Conservation (phyloP, 2,797 vertebrate genomes). For the Sebastes trivittatus region DNA sequence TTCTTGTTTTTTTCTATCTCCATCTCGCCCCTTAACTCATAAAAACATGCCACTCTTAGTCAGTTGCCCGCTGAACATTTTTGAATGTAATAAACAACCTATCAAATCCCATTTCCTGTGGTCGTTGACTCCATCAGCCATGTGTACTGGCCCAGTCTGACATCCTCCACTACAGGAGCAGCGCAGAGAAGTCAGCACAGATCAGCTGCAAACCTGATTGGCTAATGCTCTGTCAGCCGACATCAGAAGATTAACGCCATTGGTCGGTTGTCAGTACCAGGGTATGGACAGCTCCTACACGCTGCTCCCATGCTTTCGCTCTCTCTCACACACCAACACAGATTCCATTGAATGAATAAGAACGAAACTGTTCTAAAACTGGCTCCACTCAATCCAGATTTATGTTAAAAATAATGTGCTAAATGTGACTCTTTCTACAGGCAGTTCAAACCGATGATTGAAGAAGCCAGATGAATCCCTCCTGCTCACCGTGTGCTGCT, state of each 20-base stretch:
- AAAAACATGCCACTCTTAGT: neutral
- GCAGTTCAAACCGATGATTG: neutral
- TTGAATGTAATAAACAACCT: neutral
- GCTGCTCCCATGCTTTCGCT: constrained; percentile 35
- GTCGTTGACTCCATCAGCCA: constrained; percentile 3
- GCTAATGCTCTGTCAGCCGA: constrained; percentile 91
- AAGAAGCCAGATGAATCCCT: constrained; percentile 6
- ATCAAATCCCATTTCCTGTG: neutral
- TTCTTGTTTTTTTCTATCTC: neutral
- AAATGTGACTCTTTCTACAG: neutral
- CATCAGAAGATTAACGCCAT: constrained; percentile 92
- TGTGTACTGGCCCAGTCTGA: constrained; percentile 43
- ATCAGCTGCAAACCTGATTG: constrained; percentile 86
- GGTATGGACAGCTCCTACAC: constrained; percentile 75
- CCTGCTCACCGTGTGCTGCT: neutral
- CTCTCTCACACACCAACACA: neutral
- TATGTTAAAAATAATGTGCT: neutral
- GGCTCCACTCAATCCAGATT: neutral
- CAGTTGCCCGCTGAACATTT: neutral
- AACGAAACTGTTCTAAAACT: neutral
- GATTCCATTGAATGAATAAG: neutral
- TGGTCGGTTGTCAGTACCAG: constrained; percentile 83
- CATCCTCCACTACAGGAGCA: constrained; percentile 73
- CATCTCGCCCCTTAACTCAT: neutral
- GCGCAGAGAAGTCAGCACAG: constrained; percentile 84